A percentile compares a stretch with the other conserved stretches of the same genome.
These are phyloP conservation scores for Armadillidium nasatum DNA, from an alignment of 1,140 invertebrate species.

Conservation along the genomic window DNA sequence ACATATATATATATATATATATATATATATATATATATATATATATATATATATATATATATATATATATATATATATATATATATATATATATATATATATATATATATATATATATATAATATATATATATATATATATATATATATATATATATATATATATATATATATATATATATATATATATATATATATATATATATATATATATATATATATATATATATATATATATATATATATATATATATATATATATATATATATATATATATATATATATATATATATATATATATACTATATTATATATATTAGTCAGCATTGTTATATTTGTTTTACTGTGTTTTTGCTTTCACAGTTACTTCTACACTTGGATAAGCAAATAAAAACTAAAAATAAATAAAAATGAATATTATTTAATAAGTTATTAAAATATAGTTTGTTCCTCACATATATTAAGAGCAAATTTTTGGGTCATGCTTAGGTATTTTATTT, in stretches of 20 bases:
- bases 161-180: background rate
- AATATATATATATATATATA: background rate
- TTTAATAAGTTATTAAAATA: no score
- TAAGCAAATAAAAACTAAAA: no score
- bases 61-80: constrained; percentile 6
- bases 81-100: background rate
- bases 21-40: background rate
- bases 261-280: no score
- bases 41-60: constrained; percentile 6
- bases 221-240: background rate
- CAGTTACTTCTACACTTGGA: no score
- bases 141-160: background rate
- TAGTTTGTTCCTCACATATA: no score
- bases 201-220: constrained; percentile 1
- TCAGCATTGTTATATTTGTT: background rate
- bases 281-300: no score
- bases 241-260: no score
- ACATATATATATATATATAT: background rate
- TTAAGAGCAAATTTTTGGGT: no score
- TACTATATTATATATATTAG: background rate
- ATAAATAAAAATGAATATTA: no score
- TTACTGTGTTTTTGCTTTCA: background rate
- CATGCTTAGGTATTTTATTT: no score
- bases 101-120: background rate
- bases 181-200: background rate